Evolutionary conservation across 2,797 vertebrate genomes (phyloP).

Genomic region (Rhinoraja longicauda): DNA sequence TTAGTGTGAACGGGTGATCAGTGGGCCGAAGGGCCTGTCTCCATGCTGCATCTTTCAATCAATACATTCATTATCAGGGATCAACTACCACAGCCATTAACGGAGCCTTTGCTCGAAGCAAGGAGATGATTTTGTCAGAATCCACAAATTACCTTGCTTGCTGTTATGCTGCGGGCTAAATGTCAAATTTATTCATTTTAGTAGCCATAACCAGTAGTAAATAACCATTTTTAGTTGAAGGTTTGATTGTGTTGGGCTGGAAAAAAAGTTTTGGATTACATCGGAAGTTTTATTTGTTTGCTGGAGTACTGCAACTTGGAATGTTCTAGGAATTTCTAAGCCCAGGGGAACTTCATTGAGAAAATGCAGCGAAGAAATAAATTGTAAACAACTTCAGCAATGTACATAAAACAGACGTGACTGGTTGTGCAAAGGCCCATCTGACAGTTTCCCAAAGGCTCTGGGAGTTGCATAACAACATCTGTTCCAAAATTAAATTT

Average conservation of each 20-base stretch:
- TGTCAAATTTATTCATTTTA: too few relatives aligned
- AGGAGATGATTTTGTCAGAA: constrained; percentile 13
- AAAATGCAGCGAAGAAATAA: constrained; percentile 9
- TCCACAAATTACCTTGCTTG: background rate
- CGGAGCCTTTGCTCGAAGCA: background rate
- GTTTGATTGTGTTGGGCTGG: background rate
- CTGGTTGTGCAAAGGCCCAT: background rate
- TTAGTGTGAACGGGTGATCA: too few relatives aligned
- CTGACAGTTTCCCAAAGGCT: constrained; percentile 1
- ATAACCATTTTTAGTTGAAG: background rate
- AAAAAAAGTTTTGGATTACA: background rate
- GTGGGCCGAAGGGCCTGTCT: too few relatives aligned
- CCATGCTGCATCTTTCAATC: too few relatives aligned
- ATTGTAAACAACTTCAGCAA: constrained; percentile 9
- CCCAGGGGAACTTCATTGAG: background rate
- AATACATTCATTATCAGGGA: background rate
- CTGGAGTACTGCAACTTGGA: background rate
- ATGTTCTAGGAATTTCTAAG: background rate
- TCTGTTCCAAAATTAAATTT: background rate
- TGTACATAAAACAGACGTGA: background rate
- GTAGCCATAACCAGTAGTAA: too few relatives aligned
- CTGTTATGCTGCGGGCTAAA: too few relatives aligned
- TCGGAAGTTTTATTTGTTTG: constrained; percentile 11
- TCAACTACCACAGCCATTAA: constrained; percentile 18
- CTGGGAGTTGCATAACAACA: background rate